Base-by-base conservation (phyloP, 2,797 vertebrate species). In the Enteromius viviparus region DNA sequence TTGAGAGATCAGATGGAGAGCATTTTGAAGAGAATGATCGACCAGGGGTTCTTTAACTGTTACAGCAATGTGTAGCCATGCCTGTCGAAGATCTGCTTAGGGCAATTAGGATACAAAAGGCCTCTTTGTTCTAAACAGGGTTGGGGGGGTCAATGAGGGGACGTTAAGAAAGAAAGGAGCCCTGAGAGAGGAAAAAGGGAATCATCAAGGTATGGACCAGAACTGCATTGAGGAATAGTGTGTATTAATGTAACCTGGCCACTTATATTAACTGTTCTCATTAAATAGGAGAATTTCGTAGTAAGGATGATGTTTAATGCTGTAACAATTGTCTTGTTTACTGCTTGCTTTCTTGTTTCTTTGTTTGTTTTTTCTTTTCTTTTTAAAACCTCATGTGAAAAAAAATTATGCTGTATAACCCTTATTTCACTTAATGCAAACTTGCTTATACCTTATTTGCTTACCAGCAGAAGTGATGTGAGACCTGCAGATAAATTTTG, bases 31-130 rank as follows among this genome's bases (percentile, higher is more conserved):
- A 80, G 64, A 66, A 78, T 78, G 79, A 78, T 66, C 26, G 45
- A 70, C 62, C 37, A 49, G 75, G 60, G n/a, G 42, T 86, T 74
- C 42, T 62, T 76, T 85, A 23, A 29, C 32, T 66, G 71, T 66
- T 84, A 29, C 53, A 78, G 76, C 76, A 34, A 78, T 78, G 84
- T 82, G 81, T 81, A 86, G 51, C 51, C n/a, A 70, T 70, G 69
- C 75, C 69, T 88, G 81, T 87, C 40, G 47, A 83, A 77, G 77
- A 86, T 81, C 89, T 87, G 78, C 84, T 55, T 80, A 64, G 76
- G 78, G 85, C 86, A 87, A 88, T 87, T 87, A 88, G 66, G 15
- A 82, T 80, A 88, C 88, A 89, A 86, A 86, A 85, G 64, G 3
- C 29, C 78, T 72, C 84, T 87, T 88, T 89, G 87, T 90, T 88